These are phyloP conservation scores for Drosophila mayri DNA, from an alignment of 1,140 invertebrate species.

Conservation along the genomic window DNA sequence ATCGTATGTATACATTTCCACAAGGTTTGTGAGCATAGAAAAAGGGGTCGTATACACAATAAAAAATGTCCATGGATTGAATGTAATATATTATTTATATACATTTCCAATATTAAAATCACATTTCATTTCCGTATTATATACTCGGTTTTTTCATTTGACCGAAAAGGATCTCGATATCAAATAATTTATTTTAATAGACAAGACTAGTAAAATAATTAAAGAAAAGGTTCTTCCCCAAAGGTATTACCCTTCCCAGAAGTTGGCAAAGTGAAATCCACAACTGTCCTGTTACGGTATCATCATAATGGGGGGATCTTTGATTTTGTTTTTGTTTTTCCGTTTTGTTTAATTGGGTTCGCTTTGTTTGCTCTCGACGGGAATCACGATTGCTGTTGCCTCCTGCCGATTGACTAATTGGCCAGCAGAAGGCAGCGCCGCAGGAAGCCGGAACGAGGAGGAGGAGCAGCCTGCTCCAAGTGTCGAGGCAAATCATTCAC, in stretches of 20 bases:
- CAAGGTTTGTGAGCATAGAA: too few relatives aligned
- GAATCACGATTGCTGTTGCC: constrained; percentile 41
- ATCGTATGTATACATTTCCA: too few relatives aligned
- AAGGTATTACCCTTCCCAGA: background rate
- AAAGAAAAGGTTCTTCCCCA: background rate
- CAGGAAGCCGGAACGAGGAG: background rate
- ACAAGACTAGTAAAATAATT: background rate
- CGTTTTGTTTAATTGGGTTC: constrained; percentile 43
- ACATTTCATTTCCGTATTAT: too few relatives aligned
- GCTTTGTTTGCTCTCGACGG: constrained; percentile 40
- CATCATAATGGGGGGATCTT: constrained; percentile 2
- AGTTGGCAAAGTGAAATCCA: background rate
- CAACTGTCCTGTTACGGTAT: background rate
- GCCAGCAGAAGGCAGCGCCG: background rate
- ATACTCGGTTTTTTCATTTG: too few relatives aligned
- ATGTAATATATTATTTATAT: too few relatives aligned
- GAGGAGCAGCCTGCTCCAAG: constrained; percentile 8
- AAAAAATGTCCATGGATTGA: too few relatives aligned
- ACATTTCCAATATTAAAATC: too few relatives aligned
- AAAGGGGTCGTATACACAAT: too few relatives aligned
- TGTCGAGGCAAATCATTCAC: constrained; percentile 48
- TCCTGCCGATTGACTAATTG: constrained; percentile 75
- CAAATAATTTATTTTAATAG: background rate
- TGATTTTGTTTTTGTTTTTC: constrained; percentile 27
- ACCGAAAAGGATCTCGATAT: too few relatives aligned